phyloP scores from a whole-genome alignment of 2,113 vertebrate genomes.

The Antechinus flavipes region DNA sequence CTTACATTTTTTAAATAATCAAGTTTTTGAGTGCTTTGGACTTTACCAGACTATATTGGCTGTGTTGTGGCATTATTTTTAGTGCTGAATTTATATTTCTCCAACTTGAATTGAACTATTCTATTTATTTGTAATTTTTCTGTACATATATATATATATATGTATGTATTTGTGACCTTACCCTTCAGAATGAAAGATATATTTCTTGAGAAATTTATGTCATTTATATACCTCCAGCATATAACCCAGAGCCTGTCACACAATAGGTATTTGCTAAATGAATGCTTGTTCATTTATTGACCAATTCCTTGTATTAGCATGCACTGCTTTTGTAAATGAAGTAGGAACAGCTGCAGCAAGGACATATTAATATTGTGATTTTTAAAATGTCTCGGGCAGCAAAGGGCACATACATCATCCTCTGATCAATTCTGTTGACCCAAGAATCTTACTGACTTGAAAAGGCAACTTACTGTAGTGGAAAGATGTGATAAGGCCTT shows the following conservation, averaged over 20 bases:
- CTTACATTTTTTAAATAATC: not conserved
- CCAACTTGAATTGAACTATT: not conserved
- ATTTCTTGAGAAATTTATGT: not conserved
- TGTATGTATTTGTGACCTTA: not conserved
- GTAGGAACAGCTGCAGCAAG: not conserved
- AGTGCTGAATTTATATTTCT: not conserved
- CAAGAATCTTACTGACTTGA: not conserved
- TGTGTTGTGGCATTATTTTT: not conserved
- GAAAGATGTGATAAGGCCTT: conserved; percentile 98
- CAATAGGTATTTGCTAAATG: not conserved
- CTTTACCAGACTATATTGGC: not conserved
- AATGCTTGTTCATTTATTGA: not conserved
- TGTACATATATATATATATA: not conserved
- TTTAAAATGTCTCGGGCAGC: not conserved
- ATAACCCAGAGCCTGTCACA: not conserved
- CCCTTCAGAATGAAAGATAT: not conserved
- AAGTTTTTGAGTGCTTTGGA: not conserved
- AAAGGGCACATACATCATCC: not conserved
- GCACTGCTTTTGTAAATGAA: not conserved
- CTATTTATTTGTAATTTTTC: not conserved
- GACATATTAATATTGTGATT: not conserved
- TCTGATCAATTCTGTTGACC: not conserved
- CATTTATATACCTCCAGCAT: not conserved
- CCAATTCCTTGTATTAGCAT: not conserved
- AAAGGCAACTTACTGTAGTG: conserved; percentile 91